These are phyloP conservation scores for Sebastes goodei DNA, from an alignment of 2,797 vertebrate genomes.

Conservation along the genomic window DNA sequence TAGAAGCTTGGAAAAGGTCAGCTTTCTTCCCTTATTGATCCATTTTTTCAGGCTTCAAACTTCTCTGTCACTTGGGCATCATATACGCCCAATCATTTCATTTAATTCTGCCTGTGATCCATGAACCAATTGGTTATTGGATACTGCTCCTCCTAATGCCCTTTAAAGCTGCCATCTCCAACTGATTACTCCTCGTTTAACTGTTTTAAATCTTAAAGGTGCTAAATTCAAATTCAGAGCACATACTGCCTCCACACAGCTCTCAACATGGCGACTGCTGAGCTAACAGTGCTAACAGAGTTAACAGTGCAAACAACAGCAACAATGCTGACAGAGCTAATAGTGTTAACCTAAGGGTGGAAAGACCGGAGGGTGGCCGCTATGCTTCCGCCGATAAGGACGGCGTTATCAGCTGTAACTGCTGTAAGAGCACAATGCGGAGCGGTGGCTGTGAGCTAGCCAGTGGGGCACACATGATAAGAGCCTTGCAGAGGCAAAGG, in stretches of 20 bases:
- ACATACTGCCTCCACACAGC: not conserved
- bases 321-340: too few relatives aligned
- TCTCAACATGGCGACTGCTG: too few relatives aligned
- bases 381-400: too few relatives aligned
- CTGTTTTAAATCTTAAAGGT: not conserved
- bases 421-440: too few relatives aligned
- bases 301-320: too few relatives aligned
- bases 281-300: too few relatives aligned
- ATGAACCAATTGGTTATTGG: not conserved
- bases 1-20: conserved; percentile 32
- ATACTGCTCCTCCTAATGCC: not conserved
- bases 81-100: not conserved
- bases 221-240: not conserved
- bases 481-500: too few relatives aligned
- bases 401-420: too few relatives aligned
- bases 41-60: not conserved
- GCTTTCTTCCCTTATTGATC: not conserved
- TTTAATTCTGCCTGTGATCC: not conserved
- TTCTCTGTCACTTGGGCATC: not conserved
- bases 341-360: too few relatives aligned
- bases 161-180: not conserved
- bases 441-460: too few relatives aligned
- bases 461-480: too few relatives aligned
- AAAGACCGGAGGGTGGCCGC: too few relatives aligned
- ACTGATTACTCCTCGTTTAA: not conserved